Base-by-base conservation (phyloP, 2,113 vertebrate genomes). In the Triplophysa tibetana region DNA sequence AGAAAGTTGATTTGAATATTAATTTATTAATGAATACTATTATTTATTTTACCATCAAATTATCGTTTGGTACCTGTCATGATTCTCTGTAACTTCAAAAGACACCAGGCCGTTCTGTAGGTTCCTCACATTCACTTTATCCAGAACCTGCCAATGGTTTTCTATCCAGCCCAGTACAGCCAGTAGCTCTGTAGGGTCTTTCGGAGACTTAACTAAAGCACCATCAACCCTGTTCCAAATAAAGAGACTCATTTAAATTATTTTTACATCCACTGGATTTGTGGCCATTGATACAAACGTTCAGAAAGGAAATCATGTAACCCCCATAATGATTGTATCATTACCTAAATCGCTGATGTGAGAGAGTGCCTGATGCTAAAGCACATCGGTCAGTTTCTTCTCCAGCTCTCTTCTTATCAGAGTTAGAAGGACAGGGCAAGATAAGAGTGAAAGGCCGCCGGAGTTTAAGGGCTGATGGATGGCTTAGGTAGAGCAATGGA, bases 31-130 rank as follows among this genome's bases (percentile, higher is more conserved):
- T n/a, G n/a, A n/a, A n/a, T n/a, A n/a, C n/a, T n/a, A 38, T 38
- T 7, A 38, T 38, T 38, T 43, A 68, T 68, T 43, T 43, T 6
- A 8, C 21, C 0, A 29, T 17, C 29, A 9, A n/a, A 17, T 1
- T 56, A 14, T 56, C 33, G 11, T 6, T 70, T 23, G 9, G 11
- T 38, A 96, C 95, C 94, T 95, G 77, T 96, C 92, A 83, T 93
- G 88, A 81, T 90, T 92, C 77, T 95, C 90, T 0, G 63, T 77
- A 67, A 96, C n/a, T 85, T 96, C 92, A 88, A 97, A 95, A 21
- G 93, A 93, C 77, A 96, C 91, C 80, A 95, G 89, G 14, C 95
- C 93, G 1, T 90, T 95, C 72, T 86, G 89, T 77, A 87, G 58
- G 72, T 90, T 94, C 84, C 90, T 92, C 76, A 95, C 87, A 0